Base-by-base conservation (phyloP, 1,140 invertebrate genomes). In the Neelides sp. region DNA sequence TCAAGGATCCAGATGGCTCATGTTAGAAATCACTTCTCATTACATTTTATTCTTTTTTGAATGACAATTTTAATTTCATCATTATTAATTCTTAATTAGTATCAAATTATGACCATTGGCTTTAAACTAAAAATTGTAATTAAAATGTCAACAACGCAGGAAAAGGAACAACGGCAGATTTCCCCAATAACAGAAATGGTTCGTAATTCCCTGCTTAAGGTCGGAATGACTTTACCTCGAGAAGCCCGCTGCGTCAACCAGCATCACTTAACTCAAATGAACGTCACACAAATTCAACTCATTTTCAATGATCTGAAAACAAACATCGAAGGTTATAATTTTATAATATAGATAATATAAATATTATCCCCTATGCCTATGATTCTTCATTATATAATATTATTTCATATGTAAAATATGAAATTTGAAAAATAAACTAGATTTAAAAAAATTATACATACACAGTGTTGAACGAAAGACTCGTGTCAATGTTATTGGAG, bases 231-330 rank as follows among this genome's bases (percentile, higher is more conserved):
- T 48, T 79, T 92, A 54, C 80, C 83, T 19, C 75, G 83, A 60
- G 83, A 86, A 48, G 75, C 83, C 61, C 75, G 83, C 48, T 75
- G 85, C 54, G 72, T 93, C 32, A 86, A 79, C 23, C 71, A 85
- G 41, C 82, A 87, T 63, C 76, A 90, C 57, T 72, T 94, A 42
- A 85, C 83, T 26, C 85, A 92, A 65, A 85, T 95, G 78, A 93
- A 92, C 70, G 78, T 94, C 45, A 83, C 88, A n/a, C 89, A 94
- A 64, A 71, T 94, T 44, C 90, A 94, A 77, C 84, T 94, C 35
- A 82, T 95, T 57, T 88, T 92, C 13, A 94, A 95, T 70, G 88
- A 92, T 70, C 70, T 94, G 43, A 89, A 92, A 68, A 82, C 85
- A 37, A 83, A 91, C 71, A 94, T 96, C 64, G 89, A 92, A 72